phyloP scores from a whole-genome alignment of 1,140 invertebrate species.

The Ooceraea biroi region DNA sequence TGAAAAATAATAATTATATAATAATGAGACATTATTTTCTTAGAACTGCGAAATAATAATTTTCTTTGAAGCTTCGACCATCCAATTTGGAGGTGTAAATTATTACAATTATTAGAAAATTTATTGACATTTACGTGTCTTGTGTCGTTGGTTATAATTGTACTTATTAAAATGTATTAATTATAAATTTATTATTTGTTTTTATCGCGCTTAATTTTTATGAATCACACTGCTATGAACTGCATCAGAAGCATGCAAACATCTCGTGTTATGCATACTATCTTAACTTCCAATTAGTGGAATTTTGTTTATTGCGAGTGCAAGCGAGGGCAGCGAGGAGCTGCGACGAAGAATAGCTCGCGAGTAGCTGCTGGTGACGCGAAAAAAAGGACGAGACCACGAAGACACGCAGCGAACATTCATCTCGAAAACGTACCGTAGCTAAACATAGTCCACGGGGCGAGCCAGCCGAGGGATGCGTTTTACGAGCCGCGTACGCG shows the following conservation, averaged over 20 bases:
- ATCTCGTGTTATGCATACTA: not conserved
- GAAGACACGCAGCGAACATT: slow-evolving; percentile 74
- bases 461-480: slow-evolving; percentile 61
- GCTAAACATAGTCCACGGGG: slow-evolving; percentile 80
- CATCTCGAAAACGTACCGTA: slow-evolving; percentile 79
- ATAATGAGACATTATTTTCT: not conserved
- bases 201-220: not conserved
- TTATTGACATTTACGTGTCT: not conserved
- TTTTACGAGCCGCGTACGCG: slow-evolving; percentile 60
- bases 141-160: not conserved
- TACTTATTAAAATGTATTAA: slow-evolving; percentile 4
- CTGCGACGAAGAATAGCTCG: slow-evolving; percentile 67
- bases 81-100: not conserved
- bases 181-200: not conserved
- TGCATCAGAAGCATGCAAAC: not conserved
- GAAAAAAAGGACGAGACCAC: slow-evolving; percentile 66
- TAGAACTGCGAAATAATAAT: not conserved
- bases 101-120: not conserved
- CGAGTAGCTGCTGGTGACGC: slow-evolving; percentile 66
- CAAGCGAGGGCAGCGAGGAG: not conserved
- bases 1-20: not conserved
- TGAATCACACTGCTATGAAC: not conserved
- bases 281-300: slow-evolving; percentile 8
- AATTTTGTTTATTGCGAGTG: slow-evolving; percentile 34
- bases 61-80: not conserved